A percentile compares a stretch with the other conserved stretches of the same genome.
Evolutionary conservation across 30 jellyfish, hydroid and myxozoan species (phyloP).

Genomic region (Catostylus mosaicus): DNA sequence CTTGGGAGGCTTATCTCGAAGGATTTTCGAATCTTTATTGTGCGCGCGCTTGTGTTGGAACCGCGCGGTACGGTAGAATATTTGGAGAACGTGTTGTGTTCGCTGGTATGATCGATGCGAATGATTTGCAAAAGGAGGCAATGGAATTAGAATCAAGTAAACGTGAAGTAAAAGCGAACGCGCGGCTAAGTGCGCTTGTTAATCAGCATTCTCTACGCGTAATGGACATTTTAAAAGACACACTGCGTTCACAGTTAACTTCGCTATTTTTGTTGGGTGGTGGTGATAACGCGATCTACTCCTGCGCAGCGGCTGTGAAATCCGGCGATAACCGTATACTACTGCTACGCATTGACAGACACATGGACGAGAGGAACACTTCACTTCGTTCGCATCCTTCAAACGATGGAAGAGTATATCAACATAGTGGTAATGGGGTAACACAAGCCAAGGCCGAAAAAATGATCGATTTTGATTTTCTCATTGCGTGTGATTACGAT

Average conservation of each 20-base stretch:
- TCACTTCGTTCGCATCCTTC: conserved; percentile 25
- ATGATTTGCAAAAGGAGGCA: conserved; percentile 28
- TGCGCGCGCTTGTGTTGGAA: not conserved
- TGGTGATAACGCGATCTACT: conserved; percentile 31
- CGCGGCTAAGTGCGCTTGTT: conserved; percentile 8
- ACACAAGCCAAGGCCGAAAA: conserved; percentile 34
- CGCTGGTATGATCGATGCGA: conserved; percentile 15
- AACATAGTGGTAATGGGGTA: conserved; percentile 45
- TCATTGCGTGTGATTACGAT: conserved; percentile 36
- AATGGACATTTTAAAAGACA: conserved; percentile 2
- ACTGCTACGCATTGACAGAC: conserved; percentile 23
- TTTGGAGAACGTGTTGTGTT: conserved; percentile 20
- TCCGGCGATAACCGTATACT: not conserved
- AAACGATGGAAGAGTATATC: not conserved
- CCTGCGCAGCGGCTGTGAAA: conserved; percentile 27
- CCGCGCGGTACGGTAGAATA: not conserved
- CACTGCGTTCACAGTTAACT: not conserved
- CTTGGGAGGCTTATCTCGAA: conserved; percentile 33
- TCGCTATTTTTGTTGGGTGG: conserved; percentile 27
- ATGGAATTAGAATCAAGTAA: not conserved
- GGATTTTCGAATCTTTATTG: conserved; percentile 37
- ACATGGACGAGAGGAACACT: conserved; percentile 39
- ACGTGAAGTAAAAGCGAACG: conserved; percentile 6
- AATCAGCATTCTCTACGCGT: conserved; percentile 26
- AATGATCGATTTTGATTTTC: conserved; percentile 19